Conservation (phyloP, 1,140 invertebrate species). For the Delia radicum region DNA sequence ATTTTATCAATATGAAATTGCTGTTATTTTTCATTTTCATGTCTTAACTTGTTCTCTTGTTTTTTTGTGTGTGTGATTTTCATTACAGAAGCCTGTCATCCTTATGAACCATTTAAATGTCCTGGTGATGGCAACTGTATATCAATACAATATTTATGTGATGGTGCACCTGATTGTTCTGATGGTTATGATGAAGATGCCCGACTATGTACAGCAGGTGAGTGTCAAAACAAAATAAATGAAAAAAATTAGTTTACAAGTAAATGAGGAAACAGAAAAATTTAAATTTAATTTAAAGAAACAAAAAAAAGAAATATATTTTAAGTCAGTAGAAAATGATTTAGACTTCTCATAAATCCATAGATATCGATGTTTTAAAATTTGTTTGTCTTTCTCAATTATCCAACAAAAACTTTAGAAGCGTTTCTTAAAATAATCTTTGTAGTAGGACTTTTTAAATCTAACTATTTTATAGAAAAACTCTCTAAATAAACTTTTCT, state of each 20-base stretch:
- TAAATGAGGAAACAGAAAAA: not conserved
- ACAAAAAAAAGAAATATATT: not conserved
- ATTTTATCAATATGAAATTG: too few species aligned
- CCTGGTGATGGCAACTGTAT: conserved; percentile 89
- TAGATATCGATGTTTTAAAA: too few species aligned
- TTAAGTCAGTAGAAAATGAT: too few species aligned
- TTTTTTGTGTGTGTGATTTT: not conserved
- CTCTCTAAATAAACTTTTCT: too few species aligned
- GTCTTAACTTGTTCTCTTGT: not conserved
- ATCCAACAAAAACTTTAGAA: too few species aligned
- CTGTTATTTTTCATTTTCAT: not conserved
- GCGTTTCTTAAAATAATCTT: too few species aligned
- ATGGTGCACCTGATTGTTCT: conserved; percentile 90
- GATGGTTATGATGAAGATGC: conserved; percentile 84
- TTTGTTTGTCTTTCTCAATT: too few species aligned
- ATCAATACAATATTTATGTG: conserved; percentile 92
- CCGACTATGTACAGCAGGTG: conserved; percentile 90
- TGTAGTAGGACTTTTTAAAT: too few species aligned
- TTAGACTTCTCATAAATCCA: too few species aligned
- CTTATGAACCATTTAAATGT: conserved; percentile 93
- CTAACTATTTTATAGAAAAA: too few species aligned
- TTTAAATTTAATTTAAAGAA: not conserved
- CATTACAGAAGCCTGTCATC: conserved; percentile 72
- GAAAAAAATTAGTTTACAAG: not conserved
- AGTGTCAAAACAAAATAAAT: conserved; percentile 38